A percentile compares a stretch with the other conserved stretches of the same genome.
Conservation (phyloP, 1,140 invertebrate genomes). For the Anastatus disparis region DNA sequence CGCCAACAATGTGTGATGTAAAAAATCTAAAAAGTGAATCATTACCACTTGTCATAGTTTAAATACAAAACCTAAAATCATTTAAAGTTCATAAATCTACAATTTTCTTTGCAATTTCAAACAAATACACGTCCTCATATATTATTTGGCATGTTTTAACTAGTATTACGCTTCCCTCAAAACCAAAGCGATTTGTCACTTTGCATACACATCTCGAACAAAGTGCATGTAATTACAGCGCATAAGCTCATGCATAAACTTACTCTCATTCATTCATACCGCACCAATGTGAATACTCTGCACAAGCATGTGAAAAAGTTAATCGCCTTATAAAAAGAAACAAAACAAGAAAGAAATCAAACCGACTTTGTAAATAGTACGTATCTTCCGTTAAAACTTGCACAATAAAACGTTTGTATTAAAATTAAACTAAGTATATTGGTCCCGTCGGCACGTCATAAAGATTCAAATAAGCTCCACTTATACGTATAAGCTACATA, state of each 20-base stretch:
- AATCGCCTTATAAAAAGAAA: not conserved
- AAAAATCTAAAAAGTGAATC: no score
- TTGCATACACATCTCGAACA: no score
- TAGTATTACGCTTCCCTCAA: no score
- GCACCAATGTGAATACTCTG: not conserved
- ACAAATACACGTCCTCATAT: no score
- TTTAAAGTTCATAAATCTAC: no score
- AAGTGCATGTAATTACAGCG: not conserved
- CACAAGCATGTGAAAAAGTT: not conserved
- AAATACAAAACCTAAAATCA: no score
- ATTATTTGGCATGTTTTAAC: no score
- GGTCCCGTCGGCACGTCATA: slow-evolving; percentile 47
- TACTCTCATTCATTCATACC: not conserved
- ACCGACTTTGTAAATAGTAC: no score
- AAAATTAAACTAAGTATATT: not conserved
- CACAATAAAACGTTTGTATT: slow-evolving; percentile 46
- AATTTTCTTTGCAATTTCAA: no score
- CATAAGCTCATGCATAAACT: not conserved
- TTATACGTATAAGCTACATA: slow-evolving; percentile 31
- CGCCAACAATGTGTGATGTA: no score
- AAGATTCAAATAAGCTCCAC: slow-evolving; percentile 46
- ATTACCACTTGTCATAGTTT: no score
- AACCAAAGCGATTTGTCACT: no score
- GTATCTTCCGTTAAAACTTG: not conserved
- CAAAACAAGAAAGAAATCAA: not conserved